Conservation (phyloP, 2,888 invertebrate species). For the Dendrolimus pini region DNA sequence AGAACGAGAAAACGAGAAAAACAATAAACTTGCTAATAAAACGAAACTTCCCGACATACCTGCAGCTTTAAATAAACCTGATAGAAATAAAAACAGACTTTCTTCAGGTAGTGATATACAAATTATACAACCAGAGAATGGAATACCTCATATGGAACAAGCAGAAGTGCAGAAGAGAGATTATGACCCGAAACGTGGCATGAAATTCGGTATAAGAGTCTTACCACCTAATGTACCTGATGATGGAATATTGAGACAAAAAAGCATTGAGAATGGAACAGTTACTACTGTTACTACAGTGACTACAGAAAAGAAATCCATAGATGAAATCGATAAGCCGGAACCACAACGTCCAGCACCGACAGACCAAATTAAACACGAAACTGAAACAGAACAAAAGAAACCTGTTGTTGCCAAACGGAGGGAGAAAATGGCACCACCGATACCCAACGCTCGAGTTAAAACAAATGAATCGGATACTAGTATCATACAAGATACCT, state of each 20-base stretch:
- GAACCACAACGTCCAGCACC: constrained; percentile 50
- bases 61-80: constrained; percentile 48
- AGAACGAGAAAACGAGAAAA: constrained; percentile 71
- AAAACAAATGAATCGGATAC: constrained; percentile 56
- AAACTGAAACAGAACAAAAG: constrained; percentile 63
- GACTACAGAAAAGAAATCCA: constrained; percentile 37
- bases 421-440: constrained; percentile 68
- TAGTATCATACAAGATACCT: constrained; percentile 39
- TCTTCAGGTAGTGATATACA: constrained; percentile 58
- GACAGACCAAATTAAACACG: constrained; percentile 63
- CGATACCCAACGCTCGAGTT: constrained; percentile 63
- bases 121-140: constrained; percentile 61
- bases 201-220: constrained; percentile 83
- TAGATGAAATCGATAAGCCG: constrained; percentile 62
- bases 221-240: constrained; percentile 76
- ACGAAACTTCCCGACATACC: constrained; percentile 51
- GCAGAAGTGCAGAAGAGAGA: constrained; percentile 74
- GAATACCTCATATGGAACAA: constrained; percentile 55
- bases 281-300: constrained; percentile 23
- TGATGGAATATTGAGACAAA: constrained; percentile 66
- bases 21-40: constrained; percentile 55
- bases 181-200: constrained; percentile 73
- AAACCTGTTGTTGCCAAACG: constrained; percentile 74
- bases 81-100: constrained; percentile 53
- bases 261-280: constrained; percentile 57